Percentiles rank a stretch among this genome's conserved stretches.
phyloP scores from a whole-genome alignment of 1,140 invertebrate species.

The Drosophila simulans region DNA sequence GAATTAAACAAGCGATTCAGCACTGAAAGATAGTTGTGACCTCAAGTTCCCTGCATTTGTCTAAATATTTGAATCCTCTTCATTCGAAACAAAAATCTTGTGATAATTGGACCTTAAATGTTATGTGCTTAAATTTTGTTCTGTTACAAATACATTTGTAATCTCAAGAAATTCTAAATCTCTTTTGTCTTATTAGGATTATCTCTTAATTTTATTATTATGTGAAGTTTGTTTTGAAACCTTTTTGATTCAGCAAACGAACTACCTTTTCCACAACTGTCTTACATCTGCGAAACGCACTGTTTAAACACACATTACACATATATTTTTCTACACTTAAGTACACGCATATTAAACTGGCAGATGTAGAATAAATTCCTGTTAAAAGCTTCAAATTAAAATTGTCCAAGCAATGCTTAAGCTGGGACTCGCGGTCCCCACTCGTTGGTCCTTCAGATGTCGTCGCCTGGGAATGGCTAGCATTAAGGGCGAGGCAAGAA shows the following conservation, averaged over 20 bases:
- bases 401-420: conserved; percentile 27
- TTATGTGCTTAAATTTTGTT: neutral
- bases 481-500: conserved; percentile 9
- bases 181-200: conserved; percentile 54
- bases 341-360: conserved; percentile 34
- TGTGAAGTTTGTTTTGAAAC: neutral
- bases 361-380: conserved; percentile 68
- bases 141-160: neutral
- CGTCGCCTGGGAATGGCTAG: conserved; percentile 6
- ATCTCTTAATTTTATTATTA: conserved; percentile 20
- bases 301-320: conserved; percentile 23
- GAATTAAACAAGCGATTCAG: neutral
- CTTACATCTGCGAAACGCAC: conserved; percentile 28
- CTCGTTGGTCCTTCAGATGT: conserved; percentile 84
- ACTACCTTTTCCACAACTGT: conserved; percentile 36
- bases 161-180: neutral
- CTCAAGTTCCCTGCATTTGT: neutral
- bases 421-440: conserved; percentile 84
- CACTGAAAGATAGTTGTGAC: conserved; percentile 3
- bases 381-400: conserved; percentile 53
- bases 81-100: neutral
- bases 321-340: conserved; percentile 38
- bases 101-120: neutral
- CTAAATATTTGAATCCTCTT: too few species aligned
- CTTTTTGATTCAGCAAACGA: conserved; percentile 3